A percentile compares a stretch with the other conserved stretches of the same genome.
These are phyloP conservation scores for Pseudochromis fuscus DNA, from an alignment of 2,797 vertebrate species.

Conservation along the genomic window DNA sequence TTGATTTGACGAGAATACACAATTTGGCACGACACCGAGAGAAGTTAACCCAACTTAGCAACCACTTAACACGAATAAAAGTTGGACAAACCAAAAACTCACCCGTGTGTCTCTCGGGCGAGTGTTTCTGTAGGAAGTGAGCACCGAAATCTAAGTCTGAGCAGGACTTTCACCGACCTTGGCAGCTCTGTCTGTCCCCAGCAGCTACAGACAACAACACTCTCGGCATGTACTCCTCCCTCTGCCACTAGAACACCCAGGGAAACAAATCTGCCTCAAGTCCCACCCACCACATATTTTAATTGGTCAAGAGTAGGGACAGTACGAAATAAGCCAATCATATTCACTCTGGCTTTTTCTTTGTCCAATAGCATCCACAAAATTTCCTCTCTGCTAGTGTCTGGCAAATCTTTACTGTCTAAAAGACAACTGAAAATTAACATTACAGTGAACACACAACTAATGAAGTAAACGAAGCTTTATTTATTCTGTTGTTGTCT, in stretches of 20 bases:
- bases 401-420: background rate
- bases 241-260: slow-evolving; percentile 4
- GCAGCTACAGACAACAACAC: slow-evolving; percentile 66
- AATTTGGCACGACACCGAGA: slow-evolving; percentile 40
- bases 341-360: background rate
- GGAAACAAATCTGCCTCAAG: slow-evolving; percentile 2
- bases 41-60: background rate
- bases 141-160: slow-evolving; percentile 23
- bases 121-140: slow-evolving; percentile 5
- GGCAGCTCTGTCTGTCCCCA: slow-evolving; percentile 55
- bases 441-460: background rate
- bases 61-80: slow-evolving; percentile 24
- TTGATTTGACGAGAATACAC: slow-evolving; percentile 42
- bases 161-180: slow-evolving; percentile 58
- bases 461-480: background rate
- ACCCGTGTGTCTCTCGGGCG: slow-evolving; percentile 47
- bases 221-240: slow-evolving; percentile 44
- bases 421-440: background rate
- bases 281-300: slow-evolving; percentile 38
- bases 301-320: slow-evolving; percentile 72
- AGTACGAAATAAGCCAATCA: slow-evolving; percentile 62
- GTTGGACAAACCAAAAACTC: slow-evolving; percentile 38
- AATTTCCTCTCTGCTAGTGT: background rate
- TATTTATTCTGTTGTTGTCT: background rate
- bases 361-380: slow-evolving; percentile 30